Conservation (phyloP, 2,888 invertebrate genomes). For the Iphiclides podalirius region DNA sequence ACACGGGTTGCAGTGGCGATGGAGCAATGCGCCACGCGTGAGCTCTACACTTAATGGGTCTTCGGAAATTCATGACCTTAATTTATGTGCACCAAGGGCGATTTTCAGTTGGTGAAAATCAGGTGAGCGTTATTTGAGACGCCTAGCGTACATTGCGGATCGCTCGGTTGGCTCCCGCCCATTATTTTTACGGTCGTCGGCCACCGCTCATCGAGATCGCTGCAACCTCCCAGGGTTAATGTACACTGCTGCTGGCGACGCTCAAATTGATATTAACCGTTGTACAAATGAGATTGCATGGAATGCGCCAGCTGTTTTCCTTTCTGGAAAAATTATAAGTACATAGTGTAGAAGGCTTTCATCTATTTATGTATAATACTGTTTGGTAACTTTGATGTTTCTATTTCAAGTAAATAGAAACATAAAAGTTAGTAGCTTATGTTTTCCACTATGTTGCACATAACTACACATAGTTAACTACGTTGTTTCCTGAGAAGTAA, state of each 20-base stretch:
- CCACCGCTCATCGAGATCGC: constrained; percentile 53
- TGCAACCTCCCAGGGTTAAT: constrained; percentile 28
- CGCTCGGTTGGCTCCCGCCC: constrained; percentile 47
- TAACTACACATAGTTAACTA: too few relatives aligned
- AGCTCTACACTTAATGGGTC: not conserved
- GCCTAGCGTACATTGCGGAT: constrained; percentile 24
- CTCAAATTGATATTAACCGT: not conserved
- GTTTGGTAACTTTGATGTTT: too few relatives aligned
- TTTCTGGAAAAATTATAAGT: not conserved
- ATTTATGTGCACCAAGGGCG: constrained; percentile 8
- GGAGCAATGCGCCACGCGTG: constrained; percentile 15
- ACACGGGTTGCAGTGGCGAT: constrained; percentile 5
- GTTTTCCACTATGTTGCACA: too few relatives aligned
- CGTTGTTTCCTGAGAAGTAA: too few relatives aligned
- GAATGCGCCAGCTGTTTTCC: not conserved
- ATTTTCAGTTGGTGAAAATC: constrained; percentile 8
- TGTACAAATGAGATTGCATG: not conserved
- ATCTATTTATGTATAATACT: too few relatives aligned
- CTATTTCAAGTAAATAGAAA: too few relatives aligned
- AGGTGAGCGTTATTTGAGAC: constrained; percentile 17
- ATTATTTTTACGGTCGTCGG: constrained; percentile 74
- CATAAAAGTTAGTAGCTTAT: too few relatives aligned
- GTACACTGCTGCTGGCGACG: constrained; percentile 23
- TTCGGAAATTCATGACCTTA: constrained; percentile 13
- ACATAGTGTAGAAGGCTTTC: too few relatives aligned